phyloP scores from a whole-genome alignment of 2,113 vertebrate genomes.

The Regulus satrapa region DNA sequence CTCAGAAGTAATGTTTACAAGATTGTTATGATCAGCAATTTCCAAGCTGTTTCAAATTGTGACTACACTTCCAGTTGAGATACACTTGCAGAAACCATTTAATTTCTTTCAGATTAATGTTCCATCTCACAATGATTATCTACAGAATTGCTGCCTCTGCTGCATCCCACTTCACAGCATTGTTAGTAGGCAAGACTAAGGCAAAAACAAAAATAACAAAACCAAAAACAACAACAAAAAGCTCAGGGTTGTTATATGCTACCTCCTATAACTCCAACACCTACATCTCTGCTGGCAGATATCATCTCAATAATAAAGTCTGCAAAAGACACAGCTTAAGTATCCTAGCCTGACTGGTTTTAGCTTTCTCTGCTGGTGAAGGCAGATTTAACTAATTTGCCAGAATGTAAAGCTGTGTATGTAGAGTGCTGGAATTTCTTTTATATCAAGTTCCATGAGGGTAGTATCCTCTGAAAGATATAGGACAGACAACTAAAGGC shows the following conservation, averaged over 20 bases:
- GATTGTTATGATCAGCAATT: not conserved
- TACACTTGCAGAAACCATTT: constrained; percentile 28
- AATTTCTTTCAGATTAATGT: constrained; percentile 34
- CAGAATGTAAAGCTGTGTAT: not conserved
- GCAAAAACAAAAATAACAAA: not conserved
- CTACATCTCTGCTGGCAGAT: not conserved
- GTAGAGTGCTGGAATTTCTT: not conserved
- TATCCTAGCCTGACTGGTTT: not conserved
- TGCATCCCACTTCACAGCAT: not conserved
- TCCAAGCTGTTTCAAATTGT: constrained; percentile 30
- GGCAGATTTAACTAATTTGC: not conserved
- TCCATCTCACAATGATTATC: not conserved
- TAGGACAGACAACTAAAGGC: not conserved
- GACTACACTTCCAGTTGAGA: constrained; percentile 31
- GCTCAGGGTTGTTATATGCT: not conserved
- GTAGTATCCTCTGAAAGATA: not conserved
- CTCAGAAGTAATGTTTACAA: not conserved
- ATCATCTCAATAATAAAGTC: not conserved
- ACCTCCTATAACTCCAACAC: not conserved
- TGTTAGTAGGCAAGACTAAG: not conserved
- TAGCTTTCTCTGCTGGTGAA: not conserved
- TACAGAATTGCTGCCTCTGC: not conserved
- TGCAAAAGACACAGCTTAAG: not conserved
- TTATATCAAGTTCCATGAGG: not conserved
- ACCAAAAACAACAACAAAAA: not conserved